Percentiles rank a stretch among this genome's conserved stretches.
Evolutionary conservation across 2,113 vertebrate genomes (phyloP).

Genomic region (Lycocorax pyrrhopterus): DNA sequence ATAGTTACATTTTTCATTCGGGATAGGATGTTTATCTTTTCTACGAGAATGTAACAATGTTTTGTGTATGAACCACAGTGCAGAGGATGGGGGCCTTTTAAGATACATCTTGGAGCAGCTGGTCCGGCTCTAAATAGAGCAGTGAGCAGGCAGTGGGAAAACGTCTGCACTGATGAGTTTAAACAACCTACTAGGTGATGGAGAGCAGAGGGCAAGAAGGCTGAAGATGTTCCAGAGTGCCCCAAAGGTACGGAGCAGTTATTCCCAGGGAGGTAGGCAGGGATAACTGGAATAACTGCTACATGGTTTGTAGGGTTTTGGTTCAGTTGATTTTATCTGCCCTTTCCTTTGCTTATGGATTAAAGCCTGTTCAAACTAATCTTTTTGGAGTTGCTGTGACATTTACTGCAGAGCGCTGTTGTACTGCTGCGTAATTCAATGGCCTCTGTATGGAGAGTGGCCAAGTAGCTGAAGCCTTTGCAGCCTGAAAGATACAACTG

Average conservation of each 20-base stretch:
- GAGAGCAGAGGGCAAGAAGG: background rate
- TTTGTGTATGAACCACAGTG: background rate
- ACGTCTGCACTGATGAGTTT: background rate
- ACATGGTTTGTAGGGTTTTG: background rate
- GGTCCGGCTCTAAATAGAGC: background rate
- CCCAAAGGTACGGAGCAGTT: background rate
- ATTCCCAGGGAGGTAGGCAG: background rate
- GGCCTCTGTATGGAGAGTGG: background rate
- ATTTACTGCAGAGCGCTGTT: background rate
- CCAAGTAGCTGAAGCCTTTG: background rate
- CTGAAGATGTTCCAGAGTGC: background rate
- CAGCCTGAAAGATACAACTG: background rate
- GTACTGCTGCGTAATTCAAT: background rate
- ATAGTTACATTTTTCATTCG: slow-evolving; percentile 6
- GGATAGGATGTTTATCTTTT: slow-evolving; percentile 45
- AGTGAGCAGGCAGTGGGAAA: background rate
- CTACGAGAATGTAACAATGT: background rate
- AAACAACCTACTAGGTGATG: background rate
- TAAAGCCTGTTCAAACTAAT: background rate
- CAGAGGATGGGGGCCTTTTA: background rate
- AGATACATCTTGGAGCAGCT: background rate
- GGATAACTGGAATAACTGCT: background rate
- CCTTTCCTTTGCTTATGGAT: background rate
- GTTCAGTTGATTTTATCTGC: background rate
- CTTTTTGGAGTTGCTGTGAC: background rate